Percentiles rank a stretch among this genome's conserved stretches.
phyloP scores from a whole-genome alignment of 2,888 invertebrate species.

The Sericinus montela region DNA sequence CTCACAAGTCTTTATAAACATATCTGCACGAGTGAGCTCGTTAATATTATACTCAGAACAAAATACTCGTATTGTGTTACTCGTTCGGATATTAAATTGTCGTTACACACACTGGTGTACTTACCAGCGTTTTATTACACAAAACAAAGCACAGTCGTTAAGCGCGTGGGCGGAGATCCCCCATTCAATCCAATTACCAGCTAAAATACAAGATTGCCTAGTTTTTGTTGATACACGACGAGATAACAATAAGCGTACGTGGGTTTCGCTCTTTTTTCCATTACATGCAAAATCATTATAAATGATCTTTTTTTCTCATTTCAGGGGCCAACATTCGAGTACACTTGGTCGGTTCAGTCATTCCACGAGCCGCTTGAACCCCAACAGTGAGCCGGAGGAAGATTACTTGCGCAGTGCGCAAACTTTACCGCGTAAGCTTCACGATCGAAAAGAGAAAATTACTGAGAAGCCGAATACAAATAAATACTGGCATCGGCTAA shows the following conservation, averaged over 20 bases:
- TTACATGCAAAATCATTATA: constrained; percentile 45
- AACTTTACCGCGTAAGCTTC: constrained; percentile 86
- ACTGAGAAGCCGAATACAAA: constrained; percentile 64
- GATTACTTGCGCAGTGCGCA: constrained; percentile 83
- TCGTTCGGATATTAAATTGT: constrained; percentile 16
- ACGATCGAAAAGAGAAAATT: constrained; percentile 70
- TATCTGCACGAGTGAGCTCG: constrained; percentile 4
- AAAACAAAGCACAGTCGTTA: constrained; percentile 63
- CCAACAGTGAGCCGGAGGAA: constrained; percentile 73
- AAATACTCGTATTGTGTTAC: constrained; percentile 13
- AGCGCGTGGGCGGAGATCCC: constrained; percentile 59
- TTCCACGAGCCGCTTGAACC: constrained; percentile 85
- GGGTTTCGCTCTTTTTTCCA: constrained; percentile 46
- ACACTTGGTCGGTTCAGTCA: constrained; percentile 91
- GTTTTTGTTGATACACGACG: constrained; percentile 54
- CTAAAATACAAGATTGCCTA: constrained; percentile 49
- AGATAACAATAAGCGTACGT: constrained; percentile 60
- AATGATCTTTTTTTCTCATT: constrained; percentile 49
- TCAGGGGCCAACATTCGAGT: constrained; percentile 84
- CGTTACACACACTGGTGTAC: constrained; percentile 13
- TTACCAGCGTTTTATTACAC: constrained; percentile 28
- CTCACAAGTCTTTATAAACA: neutral
- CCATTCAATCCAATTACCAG: constrained; percentile 67
- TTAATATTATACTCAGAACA: constrained; percentile 1
- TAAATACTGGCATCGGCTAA: constrained; percentile 71